Evolutionary conservation across 2,888 invertebrate species (phyloP).

Genomic region (Drosophila limbata): DNA sequence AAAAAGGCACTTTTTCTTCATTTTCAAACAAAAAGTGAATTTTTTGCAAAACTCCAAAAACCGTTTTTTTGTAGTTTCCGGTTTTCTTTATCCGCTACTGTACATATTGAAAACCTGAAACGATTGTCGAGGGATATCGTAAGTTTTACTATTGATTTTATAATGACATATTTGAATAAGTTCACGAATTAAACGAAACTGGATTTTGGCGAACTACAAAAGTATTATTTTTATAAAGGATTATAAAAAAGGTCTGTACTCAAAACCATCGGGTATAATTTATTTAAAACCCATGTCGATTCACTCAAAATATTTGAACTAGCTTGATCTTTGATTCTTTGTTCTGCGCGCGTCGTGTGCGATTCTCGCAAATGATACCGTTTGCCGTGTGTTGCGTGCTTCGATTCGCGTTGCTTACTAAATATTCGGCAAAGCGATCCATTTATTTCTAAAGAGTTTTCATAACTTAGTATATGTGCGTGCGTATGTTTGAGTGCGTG

Average conservation of each 20-base stretch:
- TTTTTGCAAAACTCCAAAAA: too few species aligned
- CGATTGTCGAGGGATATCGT: not conserved
- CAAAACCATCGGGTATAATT: conserved; percentile 16
- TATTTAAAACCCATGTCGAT: conserved; percentile 26
- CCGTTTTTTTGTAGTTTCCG: too few species aligned
- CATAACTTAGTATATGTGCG: conserved; percentile 40
- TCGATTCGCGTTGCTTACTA: conserved; percentile 66
- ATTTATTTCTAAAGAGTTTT: conserved; percentile 70
- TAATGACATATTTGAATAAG: too few species aligned
- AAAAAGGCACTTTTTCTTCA: too few species aligned
- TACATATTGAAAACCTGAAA: not conserved
- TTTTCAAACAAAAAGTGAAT: too few species aligned
- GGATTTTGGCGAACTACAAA: conserved; percentile 3
- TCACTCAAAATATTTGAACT: conserved; percentile 17
- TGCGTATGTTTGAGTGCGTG: conserved; percentile 8
- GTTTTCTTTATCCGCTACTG: too few species aligned
- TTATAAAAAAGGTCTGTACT: conserved; percentile 1
- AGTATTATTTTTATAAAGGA: conserved; percentile 1
- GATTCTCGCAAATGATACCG: conserved; percentile 32
- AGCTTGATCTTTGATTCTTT: conserved; percentile 26
- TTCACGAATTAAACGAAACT: conserved; percentile 13
- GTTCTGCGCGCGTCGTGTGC: conserved; percentile 21
- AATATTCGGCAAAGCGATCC: conserved; percentile 70
- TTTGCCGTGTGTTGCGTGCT: conserved; percentile 64
- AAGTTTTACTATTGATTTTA: not conserved